Evolutionary conservation across 2,888 invertebrate species (phyloP).

Genomic region (Eustalomyia histrio): DNA sequence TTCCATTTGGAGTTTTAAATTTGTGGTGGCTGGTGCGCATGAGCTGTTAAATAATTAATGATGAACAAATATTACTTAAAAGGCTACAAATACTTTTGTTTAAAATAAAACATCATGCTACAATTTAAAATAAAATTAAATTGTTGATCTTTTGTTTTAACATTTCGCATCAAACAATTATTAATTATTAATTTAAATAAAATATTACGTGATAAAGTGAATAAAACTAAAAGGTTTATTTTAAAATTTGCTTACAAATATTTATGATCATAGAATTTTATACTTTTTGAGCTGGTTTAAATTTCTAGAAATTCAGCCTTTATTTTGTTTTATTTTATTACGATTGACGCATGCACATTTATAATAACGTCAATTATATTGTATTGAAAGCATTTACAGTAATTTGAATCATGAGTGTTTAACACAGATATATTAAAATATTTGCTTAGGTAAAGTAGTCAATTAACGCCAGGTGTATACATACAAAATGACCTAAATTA

Average conservation of each 20-base stretch:
- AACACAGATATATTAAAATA: slow-evolving; percentile 44
- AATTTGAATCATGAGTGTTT: slow-evolving; percentile 15
- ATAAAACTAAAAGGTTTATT: background rate
- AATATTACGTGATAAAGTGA: slow-evolving; percentile 42
- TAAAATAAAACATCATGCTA: slow-evolving; percentile 22
- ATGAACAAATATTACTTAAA: slow-evolving; percentile 45
- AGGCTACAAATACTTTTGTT: slow-evolving; percentile 26
- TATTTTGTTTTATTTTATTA: background rate
- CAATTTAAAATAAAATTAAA: slow-evolving; percentile 10
- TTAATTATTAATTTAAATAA: slow-evolving; percentile 8
- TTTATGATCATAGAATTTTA: slow-evolving; percentile 15
- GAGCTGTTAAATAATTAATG: slow-evolving; percentile 31
- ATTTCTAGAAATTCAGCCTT: slow-evolving; percentile 11
- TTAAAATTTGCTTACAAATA: slow-evolving; percentile 32
- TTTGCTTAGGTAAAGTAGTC: slow-evolving; percentile 41
- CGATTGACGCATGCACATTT: slow-evolving; percentile 35
- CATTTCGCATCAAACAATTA: slow-evolving; percentile 18
- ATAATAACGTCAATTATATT: slow-evolving; percentile 41
- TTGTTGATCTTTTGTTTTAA: slow-evolving; percentile 11
- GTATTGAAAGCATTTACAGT: slow-evolving; percentile 8
- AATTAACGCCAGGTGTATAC: slow-evolving; percentile 37
- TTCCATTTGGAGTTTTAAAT: background rate
- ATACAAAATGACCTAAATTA: slow-evolving; percentile 28
- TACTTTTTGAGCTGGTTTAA: slow-evolving; percentile 11
- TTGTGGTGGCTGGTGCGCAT: slow-evolving; percentile 23